phyloP scores from a whole-genome alignment of 1,140 invertebrate genomes.

The Matsumurasca onukii region DNA sequence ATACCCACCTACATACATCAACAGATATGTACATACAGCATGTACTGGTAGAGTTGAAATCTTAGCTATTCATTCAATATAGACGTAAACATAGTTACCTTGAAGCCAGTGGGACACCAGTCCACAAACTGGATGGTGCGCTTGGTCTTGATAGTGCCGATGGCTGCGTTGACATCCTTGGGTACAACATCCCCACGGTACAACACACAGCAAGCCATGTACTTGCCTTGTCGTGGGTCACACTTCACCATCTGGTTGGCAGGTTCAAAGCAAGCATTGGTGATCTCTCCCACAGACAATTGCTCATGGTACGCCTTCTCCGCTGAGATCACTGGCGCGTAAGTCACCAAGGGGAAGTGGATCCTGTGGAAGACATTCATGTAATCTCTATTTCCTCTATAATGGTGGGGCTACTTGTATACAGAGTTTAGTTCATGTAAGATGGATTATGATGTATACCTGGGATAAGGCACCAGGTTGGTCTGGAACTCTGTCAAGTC shows the following conservation, averaged over 20 bases:
- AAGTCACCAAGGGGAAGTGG: conserved; percentile 62
- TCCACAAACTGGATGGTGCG: conserved; percentile 61
- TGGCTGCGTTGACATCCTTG: conserved; percentile 71
- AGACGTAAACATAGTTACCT: conserved; percentile 83
- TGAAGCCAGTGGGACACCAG: too few relatives aligned
- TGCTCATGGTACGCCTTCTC: too few relatives aligned
- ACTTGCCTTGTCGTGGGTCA: conserved; percentile 73
- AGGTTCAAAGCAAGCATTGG: too few relatives aligned
- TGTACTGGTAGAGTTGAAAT: conserved; percentile 61
- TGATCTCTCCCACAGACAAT: too few relatives aligned
- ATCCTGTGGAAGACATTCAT: too few relatives aligned
- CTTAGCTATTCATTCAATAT: conserved; percentile 74
- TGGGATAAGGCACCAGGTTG: conserved; percentile 60
- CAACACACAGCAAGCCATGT: conserved; percentile 87
- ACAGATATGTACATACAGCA: too few relatives aligned
- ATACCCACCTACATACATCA: conserved; percentile 56
- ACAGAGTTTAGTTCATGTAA: too few relatives aligned
- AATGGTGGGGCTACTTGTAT: too few relatives aligned
- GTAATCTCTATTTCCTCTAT: too few relatives aligned
- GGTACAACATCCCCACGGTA: conserved; percentile 67
- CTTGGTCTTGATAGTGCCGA: conserved; percentile 65
- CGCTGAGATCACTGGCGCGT: conserved; percentile 78
- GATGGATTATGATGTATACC: too few relatives aligned
- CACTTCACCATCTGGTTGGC: too few relatives aligned
- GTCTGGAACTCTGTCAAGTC: conserved; percentile 86